These are phyloP conservation scores for honey bee (Apis mellifera) DNA, from an alignment of 1,140 invertebrate genomes.

Conservation along the genomic window DNA sequence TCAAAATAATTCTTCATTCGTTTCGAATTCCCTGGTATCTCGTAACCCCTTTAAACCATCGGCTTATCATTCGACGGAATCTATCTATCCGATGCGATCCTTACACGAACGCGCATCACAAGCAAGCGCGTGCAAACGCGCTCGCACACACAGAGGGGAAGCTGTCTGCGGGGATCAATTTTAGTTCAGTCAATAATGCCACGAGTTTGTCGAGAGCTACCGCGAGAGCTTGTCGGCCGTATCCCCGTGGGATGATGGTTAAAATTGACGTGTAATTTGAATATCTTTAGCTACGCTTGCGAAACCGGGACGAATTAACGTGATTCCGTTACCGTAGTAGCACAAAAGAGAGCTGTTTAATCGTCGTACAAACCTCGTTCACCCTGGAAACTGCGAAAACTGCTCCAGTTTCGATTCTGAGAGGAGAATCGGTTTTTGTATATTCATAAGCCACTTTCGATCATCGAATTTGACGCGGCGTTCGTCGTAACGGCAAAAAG, in stretches of 20 bases:
- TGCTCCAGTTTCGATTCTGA: neutral
- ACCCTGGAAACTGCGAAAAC: neutral
- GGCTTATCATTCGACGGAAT: neutral
- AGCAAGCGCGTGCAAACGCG: neutral
- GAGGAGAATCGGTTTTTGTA: neutral
- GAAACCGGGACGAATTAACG: constrained; percentile 53
- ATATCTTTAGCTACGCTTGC: constrained; percentile 37
- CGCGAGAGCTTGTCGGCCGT: constrained; percentile 16
- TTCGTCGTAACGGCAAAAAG: neutral
- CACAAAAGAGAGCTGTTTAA: constrained; percentile 58
- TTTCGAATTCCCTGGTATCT: neutral
- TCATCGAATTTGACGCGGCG: constrained; percentile 14
- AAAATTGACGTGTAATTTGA: constrained; percentile 65
- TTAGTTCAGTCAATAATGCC: constrained; percentile 32
- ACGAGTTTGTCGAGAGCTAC: constrained; percentile 18
- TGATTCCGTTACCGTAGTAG: constrained; percentile 50
- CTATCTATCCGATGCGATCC: neutral
- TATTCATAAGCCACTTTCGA: neutral
- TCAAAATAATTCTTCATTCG: neutral
- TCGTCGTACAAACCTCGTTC: constrained; percentile 44
- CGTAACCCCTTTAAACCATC: neutral
- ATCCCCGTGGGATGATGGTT: constrained; percentile 40
- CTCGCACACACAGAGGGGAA: neutral
- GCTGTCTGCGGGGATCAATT: constrained; percentile 36
- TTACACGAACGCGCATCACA: neutral